phyloP scores from a whole-genome alignment of 2,888 invertebrate genomes.

The Ochropleura leucogaster region DNA sequence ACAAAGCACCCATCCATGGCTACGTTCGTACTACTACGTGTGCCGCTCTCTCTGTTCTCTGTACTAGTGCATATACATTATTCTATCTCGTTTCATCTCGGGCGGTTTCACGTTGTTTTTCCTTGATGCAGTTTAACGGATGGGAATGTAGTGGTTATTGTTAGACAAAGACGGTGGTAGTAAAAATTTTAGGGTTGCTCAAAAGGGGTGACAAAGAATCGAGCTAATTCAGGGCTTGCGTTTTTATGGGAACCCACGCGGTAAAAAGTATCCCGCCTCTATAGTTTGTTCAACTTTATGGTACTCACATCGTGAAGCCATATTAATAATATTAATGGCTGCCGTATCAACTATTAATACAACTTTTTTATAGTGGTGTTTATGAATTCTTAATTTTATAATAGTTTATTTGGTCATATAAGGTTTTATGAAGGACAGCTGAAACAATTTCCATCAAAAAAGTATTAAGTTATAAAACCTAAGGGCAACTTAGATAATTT shows the following conservation, averaged over 20 bases:
- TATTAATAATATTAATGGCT: slow-evolving; percentile 89
- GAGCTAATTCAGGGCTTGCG: slow-evolving; percentile 90
- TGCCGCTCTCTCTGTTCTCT: slow-evolving; percentile 88
- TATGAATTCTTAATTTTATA: slow-evolving; percentile 80
- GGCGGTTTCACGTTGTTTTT: slow-evolving; percentile 90
- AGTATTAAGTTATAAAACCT: slow-evolving; percentile 53
- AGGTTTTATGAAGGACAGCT: slow-evolving; percentile 60
- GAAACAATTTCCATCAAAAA: slow-evolving; percentile 57
- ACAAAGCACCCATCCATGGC: slow-evolving; percentile 84
- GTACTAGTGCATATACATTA: slow-evolving; percentile 90
- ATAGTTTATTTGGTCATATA: slow-evolving; percentile 68
- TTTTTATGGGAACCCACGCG: slow-evolving; percentile 89
- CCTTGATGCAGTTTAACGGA: slow-evolving; percentile 91
- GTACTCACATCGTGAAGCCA: slow-evolving; percentile 84
- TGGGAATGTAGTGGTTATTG: slow-evolving; percentile 90
- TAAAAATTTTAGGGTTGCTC: slow-evolving; percentile 89
- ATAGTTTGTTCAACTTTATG: slow-evolving; percentile 90
- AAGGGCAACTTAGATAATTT: slow-evolving; percentile 33
- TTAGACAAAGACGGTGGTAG: slow-evolving; percentile 90
- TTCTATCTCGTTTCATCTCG: slow-evolving; percentile 91
- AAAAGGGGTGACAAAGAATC: slow-evolving; percentile 90
- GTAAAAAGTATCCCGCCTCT: slow-evolving; percentile 91
- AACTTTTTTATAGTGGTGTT: slow-evolving; percentile 78
- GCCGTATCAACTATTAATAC: slow-evolving; percentile 83
- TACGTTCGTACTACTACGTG: slow-evolving; percentile 85